Percentiles rank a stretch among this genome's conserved stretches.
phyloP scores from a whole-genome alignment of 2,113 vertebrate species.

The Sander vitreus region DNA sequence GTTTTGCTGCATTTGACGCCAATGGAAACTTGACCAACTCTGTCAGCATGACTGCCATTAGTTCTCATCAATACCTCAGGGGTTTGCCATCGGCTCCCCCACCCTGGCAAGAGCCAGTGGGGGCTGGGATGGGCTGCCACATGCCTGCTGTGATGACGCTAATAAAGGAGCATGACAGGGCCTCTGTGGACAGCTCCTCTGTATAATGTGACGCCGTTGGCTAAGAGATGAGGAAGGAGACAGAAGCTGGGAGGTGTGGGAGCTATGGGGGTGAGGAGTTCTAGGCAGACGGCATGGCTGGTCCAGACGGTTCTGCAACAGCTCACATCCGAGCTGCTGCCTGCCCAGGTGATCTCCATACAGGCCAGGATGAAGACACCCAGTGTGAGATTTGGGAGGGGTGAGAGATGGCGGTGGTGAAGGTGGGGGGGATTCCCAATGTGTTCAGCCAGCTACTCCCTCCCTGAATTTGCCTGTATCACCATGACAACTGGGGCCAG shows the following conservation, averaged over 20 bases:
- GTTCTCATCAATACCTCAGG: slow-evolving; percentile 68
- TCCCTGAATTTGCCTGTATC: slow-evolving; percentile 69
- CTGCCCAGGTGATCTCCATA: slow-evolving; percentile 48
- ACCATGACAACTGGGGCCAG: slow-evolving; percentile 84
- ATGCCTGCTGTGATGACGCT: slow-evolving; percentile 63
- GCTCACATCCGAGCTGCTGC: slow-evolving; percentile 46
- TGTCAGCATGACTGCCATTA: slow-evolving; percentile 67
- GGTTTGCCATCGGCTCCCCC: slow-evolving; percentile 61
- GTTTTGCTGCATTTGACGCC: background rate
- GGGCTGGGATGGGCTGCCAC: slow-evolving; percentile 67
- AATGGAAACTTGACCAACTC: slow-evolving; percentile 33
- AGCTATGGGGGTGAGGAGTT: slow-evolving; percentile 3
- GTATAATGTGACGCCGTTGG: slow-evolving; percentile 39
- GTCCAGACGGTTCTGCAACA: slow-evolving; percentile 39
- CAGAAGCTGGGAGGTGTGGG: slow-evolving; percentile 10
- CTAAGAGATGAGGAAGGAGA: slow-evolving; percentile 25
- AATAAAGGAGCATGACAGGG: slow-evolving; percentile 63
- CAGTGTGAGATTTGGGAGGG: slow-evolving; percentile 27
- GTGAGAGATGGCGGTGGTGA: background rate
- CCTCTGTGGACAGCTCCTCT: slow-evolving; percentile 52
- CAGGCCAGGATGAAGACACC: slow-evolving; percentile 26
- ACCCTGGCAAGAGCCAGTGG: slow-evolving; percentile 50
- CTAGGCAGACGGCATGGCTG: slow-evolving; percentile 24
- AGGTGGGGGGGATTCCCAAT: slow-evolving; percentile 74
- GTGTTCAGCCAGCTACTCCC: slow-evolving; percentile 66